phyloP scores from a whole-genome alignment of 2,113 vertebrate genomes.

The Pongo abelii region DNA sequence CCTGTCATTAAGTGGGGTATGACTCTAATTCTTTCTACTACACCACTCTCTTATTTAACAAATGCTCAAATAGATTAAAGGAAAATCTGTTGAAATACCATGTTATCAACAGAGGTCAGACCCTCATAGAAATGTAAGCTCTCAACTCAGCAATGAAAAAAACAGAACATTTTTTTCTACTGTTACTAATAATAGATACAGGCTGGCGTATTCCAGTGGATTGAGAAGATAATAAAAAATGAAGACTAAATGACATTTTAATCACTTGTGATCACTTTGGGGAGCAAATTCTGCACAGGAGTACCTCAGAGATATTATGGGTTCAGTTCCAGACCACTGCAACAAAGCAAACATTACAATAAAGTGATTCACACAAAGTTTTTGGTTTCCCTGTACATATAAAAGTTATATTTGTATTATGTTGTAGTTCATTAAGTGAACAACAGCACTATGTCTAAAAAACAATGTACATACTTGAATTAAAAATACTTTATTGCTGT shows the following conservation, averaged over 20 bases:
- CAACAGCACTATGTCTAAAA: not conserved
- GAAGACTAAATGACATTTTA: conserved; percentile 4
- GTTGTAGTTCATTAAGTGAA: not conserved
- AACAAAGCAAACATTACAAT: not conserved
- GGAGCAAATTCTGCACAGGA: not conserved
- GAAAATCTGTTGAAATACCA: not conserved
- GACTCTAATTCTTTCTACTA: not conserved
- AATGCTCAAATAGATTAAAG: not conserved
- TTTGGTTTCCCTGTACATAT: not conserved
- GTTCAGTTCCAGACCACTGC: not conserved
- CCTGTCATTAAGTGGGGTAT: not conserved
- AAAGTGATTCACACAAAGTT: not conserved
- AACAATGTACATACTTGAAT: not conserved
- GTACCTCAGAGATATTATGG: not conserved
- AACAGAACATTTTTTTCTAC: not conserved
- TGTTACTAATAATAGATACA: not conserved
- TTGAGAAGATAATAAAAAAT: conserved; percentile 8
- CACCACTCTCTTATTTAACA: not conserved
- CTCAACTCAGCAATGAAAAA: not conserved
- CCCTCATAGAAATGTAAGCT: not conserved
- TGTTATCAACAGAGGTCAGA: not conserved
- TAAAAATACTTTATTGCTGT: not conserved
- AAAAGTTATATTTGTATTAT: not conserved
- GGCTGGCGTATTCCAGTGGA: not conserved
- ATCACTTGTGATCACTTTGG: not conserved